phyloP scores from a whole-genome alignment of 2,113 vertebrate genomes.

The Numida meleagris region DNA sequence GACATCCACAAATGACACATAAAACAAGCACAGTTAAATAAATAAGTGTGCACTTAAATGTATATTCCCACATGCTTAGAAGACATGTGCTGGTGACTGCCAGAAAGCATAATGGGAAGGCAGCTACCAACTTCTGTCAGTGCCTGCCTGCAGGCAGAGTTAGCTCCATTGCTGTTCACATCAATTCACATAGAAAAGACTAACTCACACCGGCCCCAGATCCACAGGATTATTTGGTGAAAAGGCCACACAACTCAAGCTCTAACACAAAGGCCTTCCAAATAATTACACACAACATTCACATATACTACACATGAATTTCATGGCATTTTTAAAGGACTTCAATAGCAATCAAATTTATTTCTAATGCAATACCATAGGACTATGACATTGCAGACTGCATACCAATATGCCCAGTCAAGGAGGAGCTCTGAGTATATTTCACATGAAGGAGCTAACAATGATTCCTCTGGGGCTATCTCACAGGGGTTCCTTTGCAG shows the following conservation, averaged over 20 bases:
- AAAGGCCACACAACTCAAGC: not conserved
- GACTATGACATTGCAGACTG: not conserved
- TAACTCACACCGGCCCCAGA: not conserved
- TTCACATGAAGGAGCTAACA: not conserved
- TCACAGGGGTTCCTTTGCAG: not conserved
- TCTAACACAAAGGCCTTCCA: not conserved
- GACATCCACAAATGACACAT: not conserved
- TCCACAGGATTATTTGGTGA: not conserved
- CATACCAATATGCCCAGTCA: not conserved
- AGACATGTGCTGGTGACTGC: not conserved
- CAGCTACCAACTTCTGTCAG: not conserved
- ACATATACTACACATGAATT: not conserved
- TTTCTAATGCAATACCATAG: not conserved
- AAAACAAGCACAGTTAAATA: not conserved
- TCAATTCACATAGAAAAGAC: not conserved
- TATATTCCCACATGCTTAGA: not conserved
- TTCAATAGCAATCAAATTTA: not conserved
- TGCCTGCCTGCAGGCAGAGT: not conserved
- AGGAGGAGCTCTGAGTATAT: not conserved
- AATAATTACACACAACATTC: not conserved
- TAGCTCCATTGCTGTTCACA: not conserved
- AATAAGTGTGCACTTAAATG: not conserved
- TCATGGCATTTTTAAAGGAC: not conserved
- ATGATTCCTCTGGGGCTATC: rapidly evolving
- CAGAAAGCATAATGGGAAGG: not conserved